phyloP scores from a whole-genome alignment of 2,888 invertebrate genomes.

The Limnephilus lunatus region DNA sequence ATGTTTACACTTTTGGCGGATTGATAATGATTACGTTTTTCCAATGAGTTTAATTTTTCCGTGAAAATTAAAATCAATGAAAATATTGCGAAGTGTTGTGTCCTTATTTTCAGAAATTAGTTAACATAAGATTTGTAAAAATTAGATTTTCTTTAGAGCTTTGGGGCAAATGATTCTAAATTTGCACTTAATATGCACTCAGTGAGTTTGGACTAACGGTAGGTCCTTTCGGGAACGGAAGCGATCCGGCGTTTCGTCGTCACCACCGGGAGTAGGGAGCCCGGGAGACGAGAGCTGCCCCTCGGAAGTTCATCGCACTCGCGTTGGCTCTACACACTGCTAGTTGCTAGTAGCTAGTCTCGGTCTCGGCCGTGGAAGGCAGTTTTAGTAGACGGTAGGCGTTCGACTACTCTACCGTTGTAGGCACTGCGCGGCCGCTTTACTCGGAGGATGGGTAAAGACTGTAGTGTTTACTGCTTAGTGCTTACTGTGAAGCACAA shows the following conservation, averaged over 20 bases:
- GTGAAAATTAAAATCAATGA: not conserved
- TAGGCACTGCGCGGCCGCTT: too few species aligned
- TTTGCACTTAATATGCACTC: not conserved
- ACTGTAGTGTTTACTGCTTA: too few species aligned
- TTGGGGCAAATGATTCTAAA: not conserved
- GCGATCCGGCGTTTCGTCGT: not conserved
- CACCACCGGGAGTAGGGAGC: not conserved
- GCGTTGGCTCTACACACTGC: not conserved
- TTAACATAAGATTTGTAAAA: not conserved
- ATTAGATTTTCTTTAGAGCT: not conserved
- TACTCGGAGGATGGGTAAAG: too few species aligned
- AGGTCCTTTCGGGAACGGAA: slow-evolving; percentile 2
- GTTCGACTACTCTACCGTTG: too few species aligned
- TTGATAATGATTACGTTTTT: too few species aligned
- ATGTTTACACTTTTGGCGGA: not conserved
- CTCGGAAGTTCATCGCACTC: not conserved
- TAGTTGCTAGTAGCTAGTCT: too few species aligned
- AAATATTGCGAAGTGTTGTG: not conserved
- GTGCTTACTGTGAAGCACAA: too few species aligned
- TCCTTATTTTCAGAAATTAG: not conserved
- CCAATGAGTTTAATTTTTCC: not conserved
- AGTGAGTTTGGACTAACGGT: not conserved
- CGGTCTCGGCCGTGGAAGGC: too few species aligned
- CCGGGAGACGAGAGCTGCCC: not conserved
- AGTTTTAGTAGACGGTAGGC: too few species aligned